Evolutionary conservation across 2,888 invertebrate species (phyloP).

Genomic region (Ectemnius continuus): DNA sequence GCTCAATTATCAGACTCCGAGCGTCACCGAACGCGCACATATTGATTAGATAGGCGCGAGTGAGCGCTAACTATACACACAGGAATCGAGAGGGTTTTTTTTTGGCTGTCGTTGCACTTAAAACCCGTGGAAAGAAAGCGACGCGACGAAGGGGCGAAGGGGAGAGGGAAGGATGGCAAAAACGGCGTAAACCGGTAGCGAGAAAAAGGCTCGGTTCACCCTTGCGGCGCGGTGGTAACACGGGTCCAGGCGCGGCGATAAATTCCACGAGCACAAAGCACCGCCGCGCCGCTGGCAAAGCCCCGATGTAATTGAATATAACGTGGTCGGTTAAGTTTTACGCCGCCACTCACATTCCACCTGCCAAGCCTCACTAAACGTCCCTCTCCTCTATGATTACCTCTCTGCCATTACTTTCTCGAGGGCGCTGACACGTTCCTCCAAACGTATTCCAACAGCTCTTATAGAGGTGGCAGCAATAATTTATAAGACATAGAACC

Average conservation of each 20-base stretch:
- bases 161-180: too few species aligned
- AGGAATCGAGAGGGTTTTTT: too few species aligned
- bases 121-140: too few species aligned
- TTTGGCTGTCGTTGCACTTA: too few species aligned
- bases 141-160: too few species aligned
- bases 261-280: conserved; percentile 38
- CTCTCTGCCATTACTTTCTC: conserved; percentile 33
- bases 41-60: too few species aligned
- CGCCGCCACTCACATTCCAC: conserved; percentile 39
- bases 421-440: not conserved
- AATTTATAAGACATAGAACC: not conserved
- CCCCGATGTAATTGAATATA: conserved; percentile 56
- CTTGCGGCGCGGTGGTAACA: conserved; percentile 20
- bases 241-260: conserved; percentile 23
- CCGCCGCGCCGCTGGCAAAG: conserved; percentile 17
- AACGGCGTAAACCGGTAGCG: too few species aligned
- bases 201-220: too few species aligned
- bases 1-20: too few species aligned
- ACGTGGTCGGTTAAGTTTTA: conserved; percentile 58
- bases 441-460: not conserved
- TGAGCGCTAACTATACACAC: too few species aligned
- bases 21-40: too few species aligned
- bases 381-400: conserved; percentile 18
- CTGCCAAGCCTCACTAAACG: conserved; percentile 15
- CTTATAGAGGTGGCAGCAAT: not conserved